Base-by-base conservation (phyloP, 2,797 vertebrate genomes). In the Gymnoscopelus microlampas region DNA sequence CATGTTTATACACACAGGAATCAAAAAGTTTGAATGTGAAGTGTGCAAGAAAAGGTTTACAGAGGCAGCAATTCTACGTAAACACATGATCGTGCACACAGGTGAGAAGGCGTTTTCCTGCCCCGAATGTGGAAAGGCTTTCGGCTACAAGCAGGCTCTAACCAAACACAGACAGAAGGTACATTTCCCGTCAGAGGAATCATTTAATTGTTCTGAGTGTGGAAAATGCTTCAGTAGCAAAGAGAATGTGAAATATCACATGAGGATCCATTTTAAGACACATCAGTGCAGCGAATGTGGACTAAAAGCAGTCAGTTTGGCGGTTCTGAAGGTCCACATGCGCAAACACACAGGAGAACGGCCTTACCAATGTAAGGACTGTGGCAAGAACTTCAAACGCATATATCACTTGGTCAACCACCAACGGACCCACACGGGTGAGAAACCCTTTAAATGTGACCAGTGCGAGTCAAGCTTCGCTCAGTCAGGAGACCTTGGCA, bases 91-190 rank as follows among this genome's bases (percentile, higher is more conserved):
- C n/a, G n/a, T 13, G 14, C 60, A 61, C 59, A 55, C 62, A 23
- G 19, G 26, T 13, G 53, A 53, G 26, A 71, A 68, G 49, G 47
- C 51, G 4, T 59, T 63, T 23, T 26, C 23, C 29, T 74, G 71
- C 23, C 13, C 8, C 0, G 2, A 66, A 7, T 63, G 14, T 47
- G 47, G 10, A n/a, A 59, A 59, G 14, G 12, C 51, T 19, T 62
- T 70, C 54, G 10, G 23, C n/a, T 48, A 51, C 19, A 47, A 1
- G 14, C 0, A 0, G 6, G 51, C 58, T 11, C 23, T 59, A 10
- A 3, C 0, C 6, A 66, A 54, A 66, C 51, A 53, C 49, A 48
- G 23, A 51, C 13, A 10, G 12, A 24, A 10, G 12, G 15, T 1
- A 14, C 56, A 65, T 55, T 44, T 50, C 24, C 61, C 5, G 19